Evolutionary conservation across 2,888 invertebrate species (phyloP).

Genomic region (Doris montereyensis): DNA sequence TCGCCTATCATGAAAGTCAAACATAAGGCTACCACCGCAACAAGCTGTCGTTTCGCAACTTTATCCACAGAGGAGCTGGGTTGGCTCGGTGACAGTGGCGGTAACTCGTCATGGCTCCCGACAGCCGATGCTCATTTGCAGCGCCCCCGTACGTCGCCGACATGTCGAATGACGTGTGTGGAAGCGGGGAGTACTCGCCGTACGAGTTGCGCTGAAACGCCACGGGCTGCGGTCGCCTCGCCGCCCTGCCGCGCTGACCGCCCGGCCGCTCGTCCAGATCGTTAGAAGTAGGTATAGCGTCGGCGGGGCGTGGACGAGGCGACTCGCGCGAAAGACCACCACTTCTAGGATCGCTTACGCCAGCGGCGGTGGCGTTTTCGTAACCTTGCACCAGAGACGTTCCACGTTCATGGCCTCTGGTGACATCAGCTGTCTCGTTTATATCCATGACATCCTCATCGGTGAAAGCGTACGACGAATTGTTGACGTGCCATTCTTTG

Average conservation of each 20-base stretch:
- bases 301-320: not conserved
- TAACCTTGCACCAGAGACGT: too few species aligned
- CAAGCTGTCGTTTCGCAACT: constrained; percentile 65
- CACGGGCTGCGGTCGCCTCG: not conserved
- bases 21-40: constrained; percentile 65
- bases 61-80: constrained; percentile 48
- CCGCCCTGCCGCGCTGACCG: not conserved
- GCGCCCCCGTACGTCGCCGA: not conserved
- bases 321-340: too few species aligned
- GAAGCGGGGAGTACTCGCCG: constrained; percentile 19
- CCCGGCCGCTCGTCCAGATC: not conserved
- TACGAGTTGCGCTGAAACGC: not conserved
- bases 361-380: too few species aligned
- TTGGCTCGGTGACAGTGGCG: not conserved
- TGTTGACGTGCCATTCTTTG: too few species aligned
- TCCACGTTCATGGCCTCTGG: too few species aligned
- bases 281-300: not conserved
- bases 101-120: not conserved
- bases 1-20: constrained; percentile 71
- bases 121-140: not conserved
- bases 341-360: too few species aligned
- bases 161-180: not conserved
- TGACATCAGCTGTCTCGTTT: too few species aligned
- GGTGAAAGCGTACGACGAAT: too few species aligned
- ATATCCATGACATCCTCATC: too few species aligned